Evolutionary conservation across 2,888 invertebrate species (phyloP), one percentile per base, ranked within the genome.

Genomic region (Himalopsyche japonica): DNA sequence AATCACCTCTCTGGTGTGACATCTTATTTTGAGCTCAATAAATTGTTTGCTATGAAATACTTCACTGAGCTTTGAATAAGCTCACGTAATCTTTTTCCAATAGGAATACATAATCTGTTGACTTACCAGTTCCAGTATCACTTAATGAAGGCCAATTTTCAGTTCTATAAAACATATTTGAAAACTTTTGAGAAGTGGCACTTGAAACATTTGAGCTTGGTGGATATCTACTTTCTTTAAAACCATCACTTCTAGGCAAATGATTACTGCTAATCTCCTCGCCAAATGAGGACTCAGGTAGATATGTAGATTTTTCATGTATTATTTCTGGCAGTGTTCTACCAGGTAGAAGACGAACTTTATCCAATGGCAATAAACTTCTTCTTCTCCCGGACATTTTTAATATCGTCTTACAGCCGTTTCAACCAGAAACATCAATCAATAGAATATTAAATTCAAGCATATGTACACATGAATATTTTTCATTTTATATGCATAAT

Each of bases 81-180:
- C 43, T 43, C 15, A 43, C 0, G 15, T 15, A 7, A 15, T 43
- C 15, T 7, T 43, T 43, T 15, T 43, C 43, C 43, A 43, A 15
- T 7, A 2, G 15, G n/a, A n/a, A n/a, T n/a, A n/a, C 12, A 49
- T 27, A 30, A 49, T 30, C 10, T 34, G 3, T 4, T 76, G 34
- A 76, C 34, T 79, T 47, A 87, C 87, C 84, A 78, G 85, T 86
- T 47, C 85, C 87, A n/a, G 87, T 86, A 79, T 87, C 87, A 84
- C 87, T 87, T 12, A 87, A 57, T 20, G 87, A 87, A 8, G 87
- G 87, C 87, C 86, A 87, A 76, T 85, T 70, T 70, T 70, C 86
- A 30, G 79, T 80, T 37, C 70, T 84, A 43, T 86, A 84, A 57
- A 84, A 86, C 34, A 86, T 76, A 34, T 87, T 84, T 48, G 81